These are phyloP conservation scores for Corvus moneduloides DNA, from an alignment of 2,113 vertebrate genomes.

Conservation along the genomic window DNA sequence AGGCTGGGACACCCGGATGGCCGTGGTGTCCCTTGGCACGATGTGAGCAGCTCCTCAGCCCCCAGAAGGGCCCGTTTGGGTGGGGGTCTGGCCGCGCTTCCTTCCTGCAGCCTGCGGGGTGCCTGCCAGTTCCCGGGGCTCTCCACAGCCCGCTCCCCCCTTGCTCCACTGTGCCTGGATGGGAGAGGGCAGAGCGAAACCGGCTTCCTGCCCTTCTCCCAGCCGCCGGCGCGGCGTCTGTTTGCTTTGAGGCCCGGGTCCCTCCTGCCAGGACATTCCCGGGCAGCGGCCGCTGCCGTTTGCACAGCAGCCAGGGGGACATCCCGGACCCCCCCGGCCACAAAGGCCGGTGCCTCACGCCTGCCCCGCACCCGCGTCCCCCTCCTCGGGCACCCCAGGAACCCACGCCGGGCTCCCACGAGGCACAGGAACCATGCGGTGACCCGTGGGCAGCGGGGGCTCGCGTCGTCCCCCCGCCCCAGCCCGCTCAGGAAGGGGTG, in stretches of 20 bases:
- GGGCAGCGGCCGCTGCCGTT: neutral
- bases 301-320: neutral
- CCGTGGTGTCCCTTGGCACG: neutral
- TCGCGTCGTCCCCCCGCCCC: neutral
- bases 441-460: neutral
- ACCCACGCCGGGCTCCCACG: neutral
- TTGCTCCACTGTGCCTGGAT: rapidly evolving
- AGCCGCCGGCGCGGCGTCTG: neutral
- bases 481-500: neutral
- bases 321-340: neutral
- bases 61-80: neutral
- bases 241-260: constrained; percentile 61
- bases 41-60: rapidly evolving
- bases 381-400: neutral
- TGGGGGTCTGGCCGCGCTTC: neutral
- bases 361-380: rapidly evolving
- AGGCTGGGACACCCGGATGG: neutral
- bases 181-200: neutral
- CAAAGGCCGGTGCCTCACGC: neutral
- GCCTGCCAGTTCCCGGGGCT: neutral
- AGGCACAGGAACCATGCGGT: neutral
- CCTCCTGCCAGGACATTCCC: constrained; percentile 56
- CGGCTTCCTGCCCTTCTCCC: constrained; percentile 20
- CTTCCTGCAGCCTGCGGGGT: neutral
- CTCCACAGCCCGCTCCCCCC: rapidly evolving